Evolutionary conservation across 2,797 vertebrate species (phyloP), one percentile per base, ranked within the genome.

Genomic region (Pipistrellus kuhlii): DNA sequence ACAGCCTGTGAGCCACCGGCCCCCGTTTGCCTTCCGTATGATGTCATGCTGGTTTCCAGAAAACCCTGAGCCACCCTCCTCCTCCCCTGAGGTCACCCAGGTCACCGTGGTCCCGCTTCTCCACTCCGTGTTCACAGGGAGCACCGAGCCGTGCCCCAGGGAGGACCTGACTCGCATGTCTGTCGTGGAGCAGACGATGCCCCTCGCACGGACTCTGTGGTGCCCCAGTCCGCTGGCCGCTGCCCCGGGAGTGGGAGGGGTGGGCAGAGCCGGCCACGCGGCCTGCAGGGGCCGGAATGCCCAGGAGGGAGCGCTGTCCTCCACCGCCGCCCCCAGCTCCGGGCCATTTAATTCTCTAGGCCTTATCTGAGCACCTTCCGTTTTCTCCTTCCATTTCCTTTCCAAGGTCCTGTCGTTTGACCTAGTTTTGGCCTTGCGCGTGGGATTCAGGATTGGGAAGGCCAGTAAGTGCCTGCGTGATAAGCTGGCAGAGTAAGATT

Each of bases 381-480:
- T 46, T 53, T 53, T 68, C 57, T 90, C 41, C 38, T 30, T 69
- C 25, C 14, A 6, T 48, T 69, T 84, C 38, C 85, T 57, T 72
- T 41, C 59, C 38, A 75, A 71, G 32, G 38, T 20, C 51, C 46
- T 68, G 41, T 27, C n/a, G 38, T 76, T 94, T 59, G 11, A 90
- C 68, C 76, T 83, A 62, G 35, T 77, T 85, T 72, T 73, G 55
- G 59, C 87, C 55, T 95, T 84, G 59, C 51, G 69, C 57, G n/a
- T 71, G 44, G 57, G n/a, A 89, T 73, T 69, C 68, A 84, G 75
- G 80, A 77, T 20, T 48, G 48, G 48, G 55, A 88, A 76, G 73
- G 53, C 44, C 87, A 75, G 0, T 51, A 66, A 32, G 17, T 51
- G 30, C 18, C 84, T 88, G 20, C 48, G 48, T 71, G 30, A 62